Evolutionary conservation across 1,140 invertebrate genomes (phyloP).

Genomic region (Drosophila orena): DNA sequence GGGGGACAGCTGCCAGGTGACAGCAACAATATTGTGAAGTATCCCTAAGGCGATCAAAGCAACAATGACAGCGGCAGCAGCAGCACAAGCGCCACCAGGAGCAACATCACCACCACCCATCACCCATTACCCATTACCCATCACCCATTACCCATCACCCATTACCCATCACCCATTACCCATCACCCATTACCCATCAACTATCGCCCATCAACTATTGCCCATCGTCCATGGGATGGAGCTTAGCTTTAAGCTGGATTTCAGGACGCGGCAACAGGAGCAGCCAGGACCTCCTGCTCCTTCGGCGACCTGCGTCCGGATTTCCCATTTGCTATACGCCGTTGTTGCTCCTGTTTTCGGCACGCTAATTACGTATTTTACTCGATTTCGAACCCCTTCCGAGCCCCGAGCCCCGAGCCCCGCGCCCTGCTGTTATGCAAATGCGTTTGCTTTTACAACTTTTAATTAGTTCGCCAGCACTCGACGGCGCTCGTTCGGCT

Average conservation of each 20-base stretch:
- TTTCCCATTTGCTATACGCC: constrained; percentile 10
- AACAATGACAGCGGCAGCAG: constrained; percentile 5
- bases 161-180: too few species aligned
- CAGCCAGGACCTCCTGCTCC: too few species aligned
- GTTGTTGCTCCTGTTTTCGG: neutral
- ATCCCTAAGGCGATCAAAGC: constrained; percentile 59
- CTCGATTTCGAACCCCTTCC: constrained; percentile 10
- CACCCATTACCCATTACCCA: too few species aligned
- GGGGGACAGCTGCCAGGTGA: constrained; percentile 60
- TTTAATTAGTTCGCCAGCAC: constrained; percentile 48
- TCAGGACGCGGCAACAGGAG: neutral
- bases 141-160: neutral
- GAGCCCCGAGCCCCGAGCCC: neutral
- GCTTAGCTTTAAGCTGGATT: constrained; percentile 18
- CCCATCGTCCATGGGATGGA: neutral
- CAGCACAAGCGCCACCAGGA: neutral
- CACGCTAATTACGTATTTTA: constrained; percentile 40
- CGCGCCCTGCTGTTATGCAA: constrained; percentile 28
- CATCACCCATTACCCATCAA: too few species aligned
- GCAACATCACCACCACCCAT: constrained; percentile 9
- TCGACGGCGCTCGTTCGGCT: constrained; percentile 18
- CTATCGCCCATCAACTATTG: neutral
- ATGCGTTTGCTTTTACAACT: constrained; percentile 31
- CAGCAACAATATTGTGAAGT: constrained; percentile 72
- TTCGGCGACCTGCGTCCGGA: neutral